Evolutionary conservation across 2,797 vertebrate species (phyloP).

Genomic region (Anolis apletophallus): DNA sequence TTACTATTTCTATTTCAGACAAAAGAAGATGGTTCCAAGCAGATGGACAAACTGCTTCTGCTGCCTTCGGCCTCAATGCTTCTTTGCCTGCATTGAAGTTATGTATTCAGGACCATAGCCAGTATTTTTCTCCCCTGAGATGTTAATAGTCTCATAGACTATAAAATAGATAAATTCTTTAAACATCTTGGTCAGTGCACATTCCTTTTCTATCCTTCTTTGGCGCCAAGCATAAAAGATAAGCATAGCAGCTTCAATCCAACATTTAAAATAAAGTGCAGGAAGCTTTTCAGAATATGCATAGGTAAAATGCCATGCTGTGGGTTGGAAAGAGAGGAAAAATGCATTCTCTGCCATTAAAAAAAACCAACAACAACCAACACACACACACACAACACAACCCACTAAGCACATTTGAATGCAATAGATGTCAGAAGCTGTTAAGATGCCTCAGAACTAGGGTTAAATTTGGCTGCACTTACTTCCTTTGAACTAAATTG

Average conservation of each 20-base stretch:
- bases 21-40: too few relatives aligned
- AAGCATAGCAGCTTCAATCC: background rate
- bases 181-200: background rate
- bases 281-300: background rate
- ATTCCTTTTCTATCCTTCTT: background rate
- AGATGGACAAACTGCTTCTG: too few relatives aligned
- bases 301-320: background rate
- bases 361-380: too few relatives aligned
- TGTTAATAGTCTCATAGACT: background rate
- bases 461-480: conserved; percentile 48
- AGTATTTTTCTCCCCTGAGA: too few relatives aligned
- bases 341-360: background rate
- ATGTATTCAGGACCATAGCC: too few relatives aligned
- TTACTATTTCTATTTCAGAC: too few relatives aligned
- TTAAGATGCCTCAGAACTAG: conserved; percentile 32
- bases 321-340: background rate
- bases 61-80: too few relatives aligned
- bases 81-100: too few relatives aligned
- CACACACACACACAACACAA: too few relatives aligned
- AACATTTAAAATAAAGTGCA: background rate
- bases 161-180: background rate
- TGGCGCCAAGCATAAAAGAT: background rate
- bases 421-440: conserved; percentile 1
- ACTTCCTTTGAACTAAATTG: conserved; percentile 53
- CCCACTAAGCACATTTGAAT: conserved; percentile 33